Evolutionary conservation across 2,888 invertebrate genomes (phyloP).

Genomic region (Actias luna): DNA sequence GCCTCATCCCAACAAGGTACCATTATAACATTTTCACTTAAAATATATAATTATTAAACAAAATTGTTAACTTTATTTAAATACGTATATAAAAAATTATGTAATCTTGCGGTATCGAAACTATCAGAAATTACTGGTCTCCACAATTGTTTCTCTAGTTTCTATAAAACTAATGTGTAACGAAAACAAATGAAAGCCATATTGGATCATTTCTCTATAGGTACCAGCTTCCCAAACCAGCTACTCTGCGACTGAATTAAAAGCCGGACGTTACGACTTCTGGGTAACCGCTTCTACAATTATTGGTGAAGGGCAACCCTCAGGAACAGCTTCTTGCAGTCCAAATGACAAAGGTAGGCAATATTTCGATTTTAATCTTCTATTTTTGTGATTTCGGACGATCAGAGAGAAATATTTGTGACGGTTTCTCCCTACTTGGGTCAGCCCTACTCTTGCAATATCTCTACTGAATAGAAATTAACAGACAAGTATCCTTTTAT

Average conservation of each 20-base stretch:
- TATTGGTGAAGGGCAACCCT: conserved; percentile 96
- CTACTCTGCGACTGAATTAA: conserved; percentile 92
- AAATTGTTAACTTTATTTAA: background rate
- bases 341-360: conserved; percentile 88
- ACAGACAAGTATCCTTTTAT: too few relatives aligned
- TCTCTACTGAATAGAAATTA: too few relatives aligned
- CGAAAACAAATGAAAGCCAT: background rate
- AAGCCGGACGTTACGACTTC: conserved; percentile 93
- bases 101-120: background rate
- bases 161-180: background rate
- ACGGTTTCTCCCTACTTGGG: too few relatives aligned
- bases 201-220: conserved; percentile 37
- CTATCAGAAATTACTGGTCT: background rate
- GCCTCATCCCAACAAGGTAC: conserved; percentile 87
- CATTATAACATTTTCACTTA: background rate
- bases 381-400: too few relatives aligned
- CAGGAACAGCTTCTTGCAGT: conserved; percentile 92
- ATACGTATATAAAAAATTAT: background rate
- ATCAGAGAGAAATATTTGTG: too few relatives aligned
- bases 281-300: conserved; percentile 97
- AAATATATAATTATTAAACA: background rate
- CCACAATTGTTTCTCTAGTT: background rate
- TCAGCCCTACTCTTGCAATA: too few relatives aligned
- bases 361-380: too few relatives aligned
- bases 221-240: conserved; percentile 92